A percentile compares a stretch with the other conserved stretches of the same genome.
Evolutionary conservation across 2,888 invertebrate genomes (phyloP).

Genomic region (Helobdella robusta): DNA sequence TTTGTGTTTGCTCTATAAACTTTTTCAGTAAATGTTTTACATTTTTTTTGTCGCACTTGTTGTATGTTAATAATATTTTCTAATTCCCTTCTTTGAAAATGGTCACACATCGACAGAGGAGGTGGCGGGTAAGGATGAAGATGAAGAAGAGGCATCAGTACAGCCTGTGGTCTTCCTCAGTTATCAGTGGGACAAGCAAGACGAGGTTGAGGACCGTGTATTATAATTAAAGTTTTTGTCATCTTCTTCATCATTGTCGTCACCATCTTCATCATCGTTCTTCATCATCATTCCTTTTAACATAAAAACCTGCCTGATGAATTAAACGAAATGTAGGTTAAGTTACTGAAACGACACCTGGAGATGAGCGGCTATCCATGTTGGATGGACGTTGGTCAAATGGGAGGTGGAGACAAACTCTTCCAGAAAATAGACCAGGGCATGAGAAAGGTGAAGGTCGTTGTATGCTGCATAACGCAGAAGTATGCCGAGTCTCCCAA

Average conservation of each 20-base stretch:
- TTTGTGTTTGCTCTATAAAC: no score
- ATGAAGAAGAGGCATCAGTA: conserved; percentile 34
- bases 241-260: no score
- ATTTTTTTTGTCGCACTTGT: no score
- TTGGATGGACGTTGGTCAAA: conserved; percentile 48
- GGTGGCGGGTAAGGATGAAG: conserved; percentile 35
- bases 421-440: conserved; percentile 46
- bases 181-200: conserved; percentile 46
- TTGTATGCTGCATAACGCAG: conserved; percentile 41
- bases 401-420: conserved; percentile 48
- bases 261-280: no score
- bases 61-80: no score
- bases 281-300: no score
- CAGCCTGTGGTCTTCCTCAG: conserved; percentile 39
- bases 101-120: conserved; percentile 36
- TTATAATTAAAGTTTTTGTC: no score
- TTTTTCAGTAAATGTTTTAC: no score
- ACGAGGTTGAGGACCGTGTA: no score
- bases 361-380: conserved; percentile 44
- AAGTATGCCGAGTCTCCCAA: conserved; percentile 46
- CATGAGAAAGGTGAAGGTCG: conserved; percentile 42
- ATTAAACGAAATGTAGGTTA: no score
- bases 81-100: no score
- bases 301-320: no score
- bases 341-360: conserved; percentile 42